A percentile compares a stretch with the other conserved stretches of the same genome.
phyloP scores from a whole-genome alignment of 2,113 vertebrate species.

The Dipodomys ordii region DNA sequence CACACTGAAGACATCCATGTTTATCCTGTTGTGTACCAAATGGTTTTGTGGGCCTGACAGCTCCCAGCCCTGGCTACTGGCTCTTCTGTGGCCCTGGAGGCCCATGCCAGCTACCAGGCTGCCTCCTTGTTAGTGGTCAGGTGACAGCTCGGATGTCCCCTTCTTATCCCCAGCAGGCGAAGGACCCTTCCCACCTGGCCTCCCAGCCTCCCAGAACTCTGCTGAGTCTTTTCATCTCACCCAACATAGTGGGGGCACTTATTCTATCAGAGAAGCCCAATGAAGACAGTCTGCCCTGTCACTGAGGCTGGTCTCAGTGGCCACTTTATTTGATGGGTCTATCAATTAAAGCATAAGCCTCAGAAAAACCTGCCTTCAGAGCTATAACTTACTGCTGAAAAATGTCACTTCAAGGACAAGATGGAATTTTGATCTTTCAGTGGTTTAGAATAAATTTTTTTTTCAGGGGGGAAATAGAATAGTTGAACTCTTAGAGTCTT shows the following conservation, averaged over 20 bases:
- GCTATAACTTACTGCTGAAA: neutral
- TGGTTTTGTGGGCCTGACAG: too few relatives aligned
- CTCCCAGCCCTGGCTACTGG: too few relatives aligned
- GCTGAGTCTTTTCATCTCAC: too few relatives aligned
- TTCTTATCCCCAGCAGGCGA: neutral
- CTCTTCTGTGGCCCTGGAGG: neutral
- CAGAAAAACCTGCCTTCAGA: neutral
- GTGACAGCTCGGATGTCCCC: neutral
- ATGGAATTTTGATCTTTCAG: neutral
- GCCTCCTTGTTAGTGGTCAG: neutral
- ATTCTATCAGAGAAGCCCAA: neutral
- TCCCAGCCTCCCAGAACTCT: neutral
- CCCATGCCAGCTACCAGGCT: neutral
- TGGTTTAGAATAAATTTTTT: neutral
- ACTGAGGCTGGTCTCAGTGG: neutral
- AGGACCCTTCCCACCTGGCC: too few relatives aligned
- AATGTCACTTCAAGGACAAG: neutral
- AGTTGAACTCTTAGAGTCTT: neutral
- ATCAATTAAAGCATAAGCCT: neutral
- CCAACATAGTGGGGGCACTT: neutral
- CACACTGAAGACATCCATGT: too few relatives aligned
- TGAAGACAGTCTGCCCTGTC: too few relatives aligned
- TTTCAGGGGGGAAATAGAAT: too few relatives aligned
- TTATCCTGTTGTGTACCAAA: too few relatives aligned
- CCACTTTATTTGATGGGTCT: neutral